A percentile compares a stretch with the other conserved stretches of the same genome.
phyloP scores from a whole-genome alignment of 2,797 vertebrate species.

The Pitangus sulphuratus region DNA sequence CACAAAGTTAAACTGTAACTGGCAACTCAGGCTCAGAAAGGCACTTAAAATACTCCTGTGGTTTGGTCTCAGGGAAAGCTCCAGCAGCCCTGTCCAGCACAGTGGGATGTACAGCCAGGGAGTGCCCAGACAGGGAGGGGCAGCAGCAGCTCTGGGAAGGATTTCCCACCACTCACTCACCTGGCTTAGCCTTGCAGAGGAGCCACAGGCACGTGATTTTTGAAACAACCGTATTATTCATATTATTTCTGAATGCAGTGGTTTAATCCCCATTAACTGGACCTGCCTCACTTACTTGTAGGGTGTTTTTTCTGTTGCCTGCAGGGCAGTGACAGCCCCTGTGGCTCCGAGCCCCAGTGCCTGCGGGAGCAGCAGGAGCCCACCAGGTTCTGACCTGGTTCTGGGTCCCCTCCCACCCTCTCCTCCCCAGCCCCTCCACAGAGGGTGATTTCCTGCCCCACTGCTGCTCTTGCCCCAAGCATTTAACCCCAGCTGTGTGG shows the following conservation, averaged over 20 bases:
- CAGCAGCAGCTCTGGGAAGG: neutral
- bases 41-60: conserved; percentile 10
- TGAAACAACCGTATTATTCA: neutral
- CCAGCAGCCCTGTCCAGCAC: neutral
- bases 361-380: neutral
- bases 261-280: neutral
- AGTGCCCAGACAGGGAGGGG: neutral
- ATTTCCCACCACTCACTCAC: neutral
- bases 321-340: rapidly evolving
- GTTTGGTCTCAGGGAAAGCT: neutral
- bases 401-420: neutral
- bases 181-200: neutral
- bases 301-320: neutral
- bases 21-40: conserved; percentile 19
- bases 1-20: neutral
- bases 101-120: neutral
- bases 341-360: neutral
- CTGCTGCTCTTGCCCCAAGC: neutral
- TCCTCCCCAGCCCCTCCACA: neutral
- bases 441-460: rapidly evolving
- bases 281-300: neutral
- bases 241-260: neutral
- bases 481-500: rapidly evolving
- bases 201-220: neutral
- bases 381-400: rapidly evolving